phyloP scores from a whole-genome alignment of 2,888 invertebrate genomes.

The Torymus aiolomorphi region DNA sequence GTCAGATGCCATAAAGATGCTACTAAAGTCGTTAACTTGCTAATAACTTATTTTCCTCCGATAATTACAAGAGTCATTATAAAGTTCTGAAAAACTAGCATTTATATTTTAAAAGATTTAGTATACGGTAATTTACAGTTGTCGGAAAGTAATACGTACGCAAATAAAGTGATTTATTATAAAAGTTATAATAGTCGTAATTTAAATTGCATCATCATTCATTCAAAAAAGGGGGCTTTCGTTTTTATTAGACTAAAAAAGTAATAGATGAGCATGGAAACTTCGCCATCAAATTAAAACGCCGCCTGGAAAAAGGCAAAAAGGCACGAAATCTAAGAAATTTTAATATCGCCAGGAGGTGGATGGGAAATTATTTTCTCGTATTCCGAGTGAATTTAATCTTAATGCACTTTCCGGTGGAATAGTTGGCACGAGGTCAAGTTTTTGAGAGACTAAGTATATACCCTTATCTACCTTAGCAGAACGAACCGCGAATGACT shows the following conservation, averaged over 20 bases:
- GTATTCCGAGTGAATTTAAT: slow-evolving; percentile 46
- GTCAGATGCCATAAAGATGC: too few relatives aligned
- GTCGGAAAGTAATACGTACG: background rate
- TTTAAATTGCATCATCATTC: too few relatives aligned
- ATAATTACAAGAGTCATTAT: too few relatives aligned
- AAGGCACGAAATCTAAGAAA: slow-evolving; percentile 31
- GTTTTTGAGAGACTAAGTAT: slow-evolving; percentile 4
- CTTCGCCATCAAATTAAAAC: slow-evolving; percentile 32
- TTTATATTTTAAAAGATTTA: too few relatives aligned
- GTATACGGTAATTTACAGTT: too few relatives aligned
- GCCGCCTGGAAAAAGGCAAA: background rate
- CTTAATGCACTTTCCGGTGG: slow-evolving; percentile 44
- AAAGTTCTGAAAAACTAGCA: too few relatives aligned
- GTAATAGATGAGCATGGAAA: slow-evolving; percentile 23
- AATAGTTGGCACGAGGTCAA: slow-evolving; percentile 46
- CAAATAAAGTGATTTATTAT: too few relatives aligned
- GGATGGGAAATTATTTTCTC: slow-evolving; percentile 43
- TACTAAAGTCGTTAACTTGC: too few relatives aligned
- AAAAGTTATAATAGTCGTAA: too few relatives aligned
- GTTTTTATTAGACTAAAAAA: background rate
- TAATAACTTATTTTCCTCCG: too few relatives aligned
- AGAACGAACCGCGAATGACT: slow-evolving; percentile 18
- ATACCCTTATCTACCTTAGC: background rate
- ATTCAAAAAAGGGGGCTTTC: background rate
- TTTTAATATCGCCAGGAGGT: slow-evolving; percentile 29